Evolutionary conservation across 2,113 vertebrate species (phyloP).

Genomic region (Perca fluviatilis): DNA sequence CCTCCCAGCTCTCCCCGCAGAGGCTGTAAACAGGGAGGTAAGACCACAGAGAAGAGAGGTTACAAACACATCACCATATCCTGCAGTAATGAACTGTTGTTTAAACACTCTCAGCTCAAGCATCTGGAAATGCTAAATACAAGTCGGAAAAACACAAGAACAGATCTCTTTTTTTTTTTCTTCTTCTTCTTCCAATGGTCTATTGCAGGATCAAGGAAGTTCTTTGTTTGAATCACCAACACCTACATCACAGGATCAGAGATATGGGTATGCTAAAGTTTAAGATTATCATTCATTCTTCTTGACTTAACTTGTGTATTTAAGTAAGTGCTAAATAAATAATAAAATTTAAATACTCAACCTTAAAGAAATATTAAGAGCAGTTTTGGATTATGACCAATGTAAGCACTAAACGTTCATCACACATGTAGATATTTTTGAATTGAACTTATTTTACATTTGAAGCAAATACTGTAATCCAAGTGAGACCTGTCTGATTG

Average conservation of each 20-base stretch:
- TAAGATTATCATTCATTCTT: background rate
- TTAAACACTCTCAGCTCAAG: background rate
- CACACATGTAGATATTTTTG: background rate
- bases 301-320: background rate
- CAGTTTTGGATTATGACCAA: background rate
- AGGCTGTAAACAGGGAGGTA: conserved; percentile 67
- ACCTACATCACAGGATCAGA: conserved; percentile 68
- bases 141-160: background rate
- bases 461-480: background rate
- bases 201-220: conserved; percentile 75
- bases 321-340: background rate
- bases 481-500: background rate
- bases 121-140: background rate
- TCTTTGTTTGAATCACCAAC: conserved; percentile 50
- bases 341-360: background rate
- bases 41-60: conserved; percentile 17
- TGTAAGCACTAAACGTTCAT: background rate
- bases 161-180: background rate
- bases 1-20: conserved; percentile 45
- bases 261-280: conserved; percentile 65
- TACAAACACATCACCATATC: background rate
- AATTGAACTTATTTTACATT: background rate
- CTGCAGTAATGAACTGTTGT: background rate
- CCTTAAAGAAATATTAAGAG: background rate
- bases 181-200: conserved; percentile 14